Evolutionary conservation across 2,113 vertebrate species (phyloP).

Genomic region (Nothoprocta pentlandii): DNA sequence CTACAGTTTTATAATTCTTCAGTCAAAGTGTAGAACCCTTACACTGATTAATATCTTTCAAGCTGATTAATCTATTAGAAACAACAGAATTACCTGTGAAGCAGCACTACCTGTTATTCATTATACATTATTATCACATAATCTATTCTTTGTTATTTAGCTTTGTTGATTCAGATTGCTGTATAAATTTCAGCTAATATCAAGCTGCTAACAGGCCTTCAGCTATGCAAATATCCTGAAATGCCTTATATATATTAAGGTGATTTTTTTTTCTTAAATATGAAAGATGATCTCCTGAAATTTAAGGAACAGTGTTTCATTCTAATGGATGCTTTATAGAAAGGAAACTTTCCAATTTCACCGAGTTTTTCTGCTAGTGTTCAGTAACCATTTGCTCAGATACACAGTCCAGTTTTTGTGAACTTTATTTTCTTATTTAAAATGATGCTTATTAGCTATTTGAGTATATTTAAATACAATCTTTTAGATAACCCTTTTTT

Average conservation of each 20-base stretch:
- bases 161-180: background rate
- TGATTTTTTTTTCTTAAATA: background rate
- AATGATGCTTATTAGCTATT: accelerated
- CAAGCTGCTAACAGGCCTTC: background rate
- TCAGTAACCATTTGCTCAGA: background rate
- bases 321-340: background rate
- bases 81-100: background rate
- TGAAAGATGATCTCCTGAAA: background rate
- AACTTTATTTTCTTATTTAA: background rate
- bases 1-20: background rate
- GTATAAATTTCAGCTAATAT: background rate
- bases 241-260: background rate
- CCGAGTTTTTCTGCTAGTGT: background rate
- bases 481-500: background rate
- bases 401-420: background rate
- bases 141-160: background rate
- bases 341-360: background rate
- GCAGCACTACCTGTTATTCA: background rate
- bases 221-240: background rate
- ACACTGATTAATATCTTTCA: background rate
- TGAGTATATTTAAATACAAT: background rate
- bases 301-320: background rate
- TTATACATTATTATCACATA: accelerated
- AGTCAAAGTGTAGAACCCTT: background rate
- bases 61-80: background rate